Evolutionary conservation across 2,888 invertebrate species (phyloP), one percentile per base, ranked within the genome.

Genomic region (Drosophila parthenogenetica): DNA sequence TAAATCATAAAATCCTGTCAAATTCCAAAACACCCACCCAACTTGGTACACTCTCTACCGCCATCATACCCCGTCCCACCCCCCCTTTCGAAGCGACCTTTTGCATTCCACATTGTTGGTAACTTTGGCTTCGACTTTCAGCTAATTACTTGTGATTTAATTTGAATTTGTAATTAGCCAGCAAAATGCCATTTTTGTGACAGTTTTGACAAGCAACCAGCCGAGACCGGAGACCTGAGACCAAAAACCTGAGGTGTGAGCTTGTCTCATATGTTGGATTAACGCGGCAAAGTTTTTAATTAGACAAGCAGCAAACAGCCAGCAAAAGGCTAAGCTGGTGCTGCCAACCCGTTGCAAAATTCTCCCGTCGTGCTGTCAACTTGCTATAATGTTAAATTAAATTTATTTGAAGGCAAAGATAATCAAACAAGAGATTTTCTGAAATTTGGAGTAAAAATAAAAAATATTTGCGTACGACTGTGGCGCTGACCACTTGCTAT

Each of bases 121-220:
- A 66, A 29, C 69, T 71, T 80, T 66, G 70, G 48, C 79, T 84
- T 77, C 77, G 79, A 80, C 74, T 84, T 76, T 71, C 69, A 69
- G 73, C 81, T 85, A 87, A 85, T 85, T 85, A 81, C 81, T 80
- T 83, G 81, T 79, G 86, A 89, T 90, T 84, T 89, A 89, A 90
- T 90, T 90, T 90, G 85, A 89, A 90, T 86, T 90, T 87, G 73
- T 89, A 89, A 90, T 90, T 89, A 90, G 89, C 74, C 77, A 71
- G 79, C 73, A 79, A 85, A 89, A 85, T 90, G 85, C 73, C 77
- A 81, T 77, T 77, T 81, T 81, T 78, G 69, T 79, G 85, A 87
- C 81, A 82, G 73, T 69, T 80, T 59, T 74, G 88, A 82, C 88
- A 84, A 73, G 51, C 53, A 43, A 48, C 63, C 37, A 35, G 57